Evolutionary conservation across 2,797 vertebrate species (phyloP).

Genomic region (Tympanoctomys barrerae): DNA sequence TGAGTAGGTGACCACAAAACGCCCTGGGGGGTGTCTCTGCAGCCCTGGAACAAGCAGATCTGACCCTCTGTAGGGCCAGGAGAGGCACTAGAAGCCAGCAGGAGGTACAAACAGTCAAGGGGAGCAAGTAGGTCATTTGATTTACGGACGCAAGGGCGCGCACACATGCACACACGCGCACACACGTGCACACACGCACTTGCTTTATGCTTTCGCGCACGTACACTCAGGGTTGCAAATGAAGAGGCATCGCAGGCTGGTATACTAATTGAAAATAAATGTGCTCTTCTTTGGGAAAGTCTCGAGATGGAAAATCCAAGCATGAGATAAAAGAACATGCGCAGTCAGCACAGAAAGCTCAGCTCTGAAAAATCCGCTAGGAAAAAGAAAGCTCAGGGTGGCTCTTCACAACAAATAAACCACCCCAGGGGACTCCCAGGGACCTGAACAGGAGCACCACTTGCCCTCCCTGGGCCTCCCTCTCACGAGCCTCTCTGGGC

Average conservation of each 20-base stretch:
- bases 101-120: not conserved
- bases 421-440: conserved; percentile 50
- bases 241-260: not conserved
- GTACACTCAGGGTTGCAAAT: not conserved
- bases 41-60: not conserved
- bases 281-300: conserved; percentile 49
- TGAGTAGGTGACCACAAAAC: not conserved
- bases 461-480: not conserved
- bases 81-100: not conserved
- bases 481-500: not conserved
- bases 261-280: conserved; percentile 70
- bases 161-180: not conserved
- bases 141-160: fast-evolving
- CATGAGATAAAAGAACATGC: conserved; percentile 50
- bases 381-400: conserved; percentile 63
- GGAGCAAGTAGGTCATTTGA: not conserved
- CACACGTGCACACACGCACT: not conserved
- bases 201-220: not conserved
- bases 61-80: not conserved
- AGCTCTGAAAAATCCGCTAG: conserved; percentile 72
- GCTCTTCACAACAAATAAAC: conserved; percentile 55
- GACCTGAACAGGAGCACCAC: not conserved
- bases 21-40: fast-evolving
- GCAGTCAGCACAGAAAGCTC: conserved; percentile 76
- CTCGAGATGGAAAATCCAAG: conserved; percentile 61